Evolutionary conservation across 2,113 vertebrate species (phyloP).

Genomic region (Cebus imitator): DNA sequence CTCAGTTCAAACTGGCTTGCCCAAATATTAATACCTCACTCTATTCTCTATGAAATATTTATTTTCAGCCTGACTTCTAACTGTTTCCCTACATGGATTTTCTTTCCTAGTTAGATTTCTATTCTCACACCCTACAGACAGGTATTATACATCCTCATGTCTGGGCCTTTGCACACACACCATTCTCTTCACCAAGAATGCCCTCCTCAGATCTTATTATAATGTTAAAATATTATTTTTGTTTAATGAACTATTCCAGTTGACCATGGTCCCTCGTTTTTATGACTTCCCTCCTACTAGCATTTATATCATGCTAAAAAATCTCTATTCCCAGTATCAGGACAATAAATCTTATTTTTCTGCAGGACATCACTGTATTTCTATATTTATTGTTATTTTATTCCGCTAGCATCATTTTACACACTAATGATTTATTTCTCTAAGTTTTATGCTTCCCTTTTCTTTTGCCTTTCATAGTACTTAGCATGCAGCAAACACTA

Average conservation of each 20-base stretch:
- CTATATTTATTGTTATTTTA: slow-evolving; percentile 13
- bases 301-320: background rate
- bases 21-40: background rate
- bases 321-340: background rate
- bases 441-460: background rate
- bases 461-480: background rate
- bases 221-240: background rate
- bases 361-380: background rate
- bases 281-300: background rate
- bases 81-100: background rate
- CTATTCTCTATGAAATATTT: background rate
- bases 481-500: background rate
- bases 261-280: background rate
- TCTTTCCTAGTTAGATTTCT: background rate
- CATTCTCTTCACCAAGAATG: background rate
- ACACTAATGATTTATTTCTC: background rate
- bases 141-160: background rate
- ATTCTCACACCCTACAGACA: background rate
- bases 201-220: background rate
- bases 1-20: background rate
- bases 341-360: background rate
- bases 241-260: background rate
- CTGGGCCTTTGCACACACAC: background rate
- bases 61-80: background rate
- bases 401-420: background rate